phyloP scores from a whole-genome alignment of 2,113 vertebrate species.

The Charadrius vociferus region DNA sequence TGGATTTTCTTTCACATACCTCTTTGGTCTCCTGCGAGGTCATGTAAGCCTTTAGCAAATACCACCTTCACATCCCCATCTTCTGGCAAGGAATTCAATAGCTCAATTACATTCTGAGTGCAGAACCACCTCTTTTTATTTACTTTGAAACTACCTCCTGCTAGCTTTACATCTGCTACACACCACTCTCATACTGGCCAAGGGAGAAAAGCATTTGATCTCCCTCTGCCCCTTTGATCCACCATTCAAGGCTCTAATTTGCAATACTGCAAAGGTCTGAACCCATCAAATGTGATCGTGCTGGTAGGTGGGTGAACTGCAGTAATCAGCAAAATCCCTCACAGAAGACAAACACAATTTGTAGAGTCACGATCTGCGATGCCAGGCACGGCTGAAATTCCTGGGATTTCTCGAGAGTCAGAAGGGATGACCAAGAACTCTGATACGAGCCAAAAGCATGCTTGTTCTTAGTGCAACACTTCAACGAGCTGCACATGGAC shows the following conservation, averaged over 20 bases:
- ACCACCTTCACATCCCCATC: background rate
- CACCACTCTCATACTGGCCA: background rate
- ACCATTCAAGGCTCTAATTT: background rate
- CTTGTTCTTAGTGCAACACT: background rate
- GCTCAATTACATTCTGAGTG: background rate
- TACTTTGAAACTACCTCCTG: constrained; percentile 6
- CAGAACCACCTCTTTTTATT: background rate
- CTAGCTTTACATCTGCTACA: background rate
- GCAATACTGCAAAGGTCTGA: background rate
- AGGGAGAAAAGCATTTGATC: background rate
- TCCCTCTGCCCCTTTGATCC: background rate
- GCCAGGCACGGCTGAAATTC: background rate
- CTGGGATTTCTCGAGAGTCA: background rate
- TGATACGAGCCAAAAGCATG: background rate
- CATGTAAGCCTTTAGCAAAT: background rate
- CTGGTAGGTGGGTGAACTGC: background rate
- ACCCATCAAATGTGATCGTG: background rate
- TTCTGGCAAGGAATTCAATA: background rate
- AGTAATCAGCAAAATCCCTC: background rate
- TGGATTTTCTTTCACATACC: background rate
- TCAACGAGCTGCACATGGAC: background rate
- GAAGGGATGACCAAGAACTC: background rate
- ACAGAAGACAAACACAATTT: background rate
- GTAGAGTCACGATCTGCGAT: background rate
- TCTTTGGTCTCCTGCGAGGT: background rate